Evolutionary conservation across 2,113 vertebrate genomes (phyloP), one percentile per base, ranked within the genome.

Genomic region (Pseudorasbora parva): DNA sequence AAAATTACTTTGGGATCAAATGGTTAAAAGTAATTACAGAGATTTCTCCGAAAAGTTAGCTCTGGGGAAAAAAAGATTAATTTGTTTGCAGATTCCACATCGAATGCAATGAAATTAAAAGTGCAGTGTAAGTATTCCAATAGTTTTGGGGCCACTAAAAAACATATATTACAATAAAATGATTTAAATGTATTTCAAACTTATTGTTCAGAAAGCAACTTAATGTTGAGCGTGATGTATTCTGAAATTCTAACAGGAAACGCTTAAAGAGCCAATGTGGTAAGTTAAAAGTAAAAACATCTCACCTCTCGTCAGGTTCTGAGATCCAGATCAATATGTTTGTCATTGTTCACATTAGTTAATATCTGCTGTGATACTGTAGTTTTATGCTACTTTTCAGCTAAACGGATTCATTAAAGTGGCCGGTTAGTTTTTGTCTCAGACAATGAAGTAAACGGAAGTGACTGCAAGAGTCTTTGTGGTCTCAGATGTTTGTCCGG

Each of bases 271-370:
- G 5, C 10, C 8, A 21, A 12, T 21, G 27, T 15, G 27, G n/a
- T 14, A 73, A 25, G 17, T 12, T 23, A 15, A 37, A 41, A 23
- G 10, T 5, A 23, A n/a, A 37, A 59, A 59, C 11, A 4, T 60
- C 86, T 84, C 75, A 87, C 86, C 86, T 80, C 62, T 84, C 86
- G 2, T 62, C 30, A 30, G 86, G 82, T 54, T 66, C 78, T 9
- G 82, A 84, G 82, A 87, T 47, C 56, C 60, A 87, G 51, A 87
- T 87, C 9, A 87, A 68, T 33, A 87, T 84, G n/a, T 78, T 78
- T 66, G 82, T 77, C 86, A 87, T 87, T 12, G 49, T 82, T 57
- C 30, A 56, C 4, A 66, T 33, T 5, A 6, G 11, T 17, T 11
- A 15, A 54, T 15, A 17, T 30, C 25, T 51, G 49, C 12, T 27